Evolutionary conservation across 2,113 vertebrate species (phyloP).

Genomic region (Anarrhichthys ocellatus): DNA sequence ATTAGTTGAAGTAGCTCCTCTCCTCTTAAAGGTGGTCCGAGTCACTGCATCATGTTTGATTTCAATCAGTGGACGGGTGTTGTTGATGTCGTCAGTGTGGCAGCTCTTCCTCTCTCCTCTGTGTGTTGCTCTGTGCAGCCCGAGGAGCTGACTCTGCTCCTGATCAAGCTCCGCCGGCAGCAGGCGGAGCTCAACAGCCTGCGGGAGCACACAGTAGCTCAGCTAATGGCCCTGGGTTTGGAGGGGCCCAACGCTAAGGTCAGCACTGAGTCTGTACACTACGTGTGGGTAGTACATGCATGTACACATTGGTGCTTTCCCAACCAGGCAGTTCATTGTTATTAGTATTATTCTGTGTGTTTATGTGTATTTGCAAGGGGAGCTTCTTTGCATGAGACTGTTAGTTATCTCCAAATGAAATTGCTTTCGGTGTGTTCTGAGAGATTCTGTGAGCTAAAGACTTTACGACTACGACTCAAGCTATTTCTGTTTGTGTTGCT

Average conservation of each 20-base stretch:
- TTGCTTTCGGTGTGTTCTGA: constrained; percentile 29
- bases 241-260: constrained; percentile 97
- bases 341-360: constrained; percentile 48
- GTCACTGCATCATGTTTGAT: not conserved
- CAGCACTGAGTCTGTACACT: constrained; percentile 78
- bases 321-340: not conserved
- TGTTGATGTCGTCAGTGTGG: constrained; percentile 22
- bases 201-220: constrained; percentile 94
- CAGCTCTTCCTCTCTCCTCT: constrained; percentile 46
- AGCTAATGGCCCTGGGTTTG: constrained; percentile 94
- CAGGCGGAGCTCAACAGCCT: constrained; percentile 96
- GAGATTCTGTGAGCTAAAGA: not conserved
- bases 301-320: constrained; percentile 45
- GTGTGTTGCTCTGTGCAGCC: constrained; percentile 86
- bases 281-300: constrained; percentile 35
- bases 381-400: not conserved
- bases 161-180: constrained; percentile 98
- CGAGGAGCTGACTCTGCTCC: constrained; percentile 98
- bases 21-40: not conserved
- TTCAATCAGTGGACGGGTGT: not conserved
- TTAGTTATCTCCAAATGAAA: constrained; percentile 12
- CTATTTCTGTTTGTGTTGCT: not conserved
- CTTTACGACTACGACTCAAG: not conserved
- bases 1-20: not conserved
- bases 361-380: constrained; percentile 51